phyloP scores from a whole-genome alignment of 2,113 vertebrate genomes.

The Arizona elegans region DNA sequence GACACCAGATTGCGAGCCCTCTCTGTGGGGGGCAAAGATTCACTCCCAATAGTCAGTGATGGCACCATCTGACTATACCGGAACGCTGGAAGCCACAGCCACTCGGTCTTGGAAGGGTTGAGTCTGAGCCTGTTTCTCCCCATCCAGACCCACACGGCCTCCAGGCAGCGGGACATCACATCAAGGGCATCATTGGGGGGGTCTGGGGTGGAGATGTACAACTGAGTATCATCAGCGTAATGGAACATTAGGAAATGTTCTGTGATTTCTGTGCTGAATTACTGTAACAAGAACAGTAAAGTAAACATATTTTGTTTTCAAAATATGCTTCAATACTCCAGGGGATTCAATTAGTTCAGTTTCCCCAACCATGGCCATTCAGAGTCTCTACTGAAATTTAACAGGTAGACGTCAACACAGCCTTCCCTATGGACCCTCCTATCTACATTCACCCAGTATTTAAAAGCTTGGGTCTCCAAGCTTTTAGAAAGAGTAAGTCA shows the following conservation, averaged over 20 bases:
- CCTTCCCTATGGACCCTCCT: background rate
- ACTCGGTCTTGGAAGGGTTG: too few relatives aligned
- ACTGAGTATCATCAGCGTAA: too few relatives aligned
- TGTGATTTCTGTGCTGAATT: background rate
- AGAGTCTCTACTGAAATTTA: background rate
- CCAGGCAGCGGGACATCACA: too few relatives aligned
- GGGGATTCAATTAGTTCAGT: background rate
- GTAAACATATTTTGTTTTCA: background rate
- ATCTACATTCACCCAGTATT: background rate
- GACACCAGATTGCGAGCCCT: too few relatives aligned
- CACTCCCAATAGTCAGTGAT: too few relatives aligned
- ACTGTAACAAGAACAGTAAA: background rate
- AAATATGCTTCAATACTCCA: background rate
- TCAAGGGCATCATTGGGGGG: too few relatives aligned
- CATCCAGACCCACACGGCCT: too few relatives aligned
- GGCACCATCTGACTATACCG: too few relatives aligned
- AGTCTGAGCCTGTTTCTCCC: too few relatives aligned
- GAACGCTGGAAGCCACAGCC: too few relatives aligned
- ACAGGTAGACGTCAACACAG: background rate
- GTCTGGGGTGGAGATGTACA: too few relatives aligned
- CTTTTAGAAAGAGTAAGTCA: background rate
- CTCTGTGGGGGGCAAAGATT: too few relatives aligned
- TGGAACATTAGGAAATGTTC: background rate
- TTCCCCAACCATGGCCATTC: background rate
- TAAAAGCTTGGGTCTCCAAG: constrained; percentile 12